Conservation (phyloP, 2,113 vertebrate species). For the Sapayoa aenigma region DNA sequence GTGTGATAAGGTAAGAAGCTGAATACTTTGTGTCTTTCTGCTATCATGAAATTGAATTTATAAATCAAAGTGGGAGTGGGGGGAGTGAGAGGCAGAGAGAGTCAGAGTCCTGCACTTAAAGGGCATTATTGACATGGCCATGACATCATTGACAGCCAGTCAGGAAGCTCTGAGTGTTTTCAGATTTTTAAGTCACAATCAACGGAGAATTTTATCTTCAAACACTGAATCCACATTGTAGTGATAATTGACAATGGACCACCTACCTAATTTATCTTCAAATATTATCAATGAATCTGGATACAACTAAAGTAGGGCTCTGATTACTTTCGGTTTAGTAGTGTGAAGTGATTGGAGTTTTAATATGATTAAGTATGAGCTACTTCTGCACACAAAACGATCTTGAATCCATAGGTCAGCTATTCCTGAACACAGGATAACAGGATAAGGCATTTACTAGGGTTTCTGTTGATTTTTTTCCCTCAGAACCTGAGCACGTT, state of each 20-base stretch:
- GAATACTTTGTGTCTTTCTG: slow-evolving; percentile 31
- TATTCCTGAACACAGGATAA: neutral
- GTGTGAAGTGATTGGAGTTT: neutral
- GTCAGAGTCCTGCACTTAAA: slow-evolving; percentile 12
- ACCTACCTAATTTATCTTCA: neutral
- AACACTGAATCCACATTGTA: neutral
- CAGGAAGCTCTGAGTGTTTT: neutral
- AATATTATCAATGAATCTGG: neutral
- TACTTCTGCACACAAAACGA: neutral
- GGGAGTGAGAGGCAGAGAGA: neutral
- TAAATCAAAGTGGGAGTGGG: neutral
- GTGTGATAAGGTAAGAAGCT: neutral
- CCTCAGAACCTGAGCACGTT: neutral
- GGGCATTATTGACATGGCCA: neutral
- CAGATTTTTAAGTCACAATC: slow-evolving; percentile 15
- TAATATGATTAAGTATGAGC: neutral
- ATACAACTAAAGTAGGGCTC: neutral
- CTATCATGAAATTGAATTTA: slow-evolving; percentile 39
- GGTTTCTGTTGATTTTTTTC: neutral
- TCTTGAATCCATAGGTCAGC: neutral
- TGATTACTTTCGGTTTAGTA: neutral
- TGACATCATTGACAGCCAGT: slow-evolving; percentile 8
- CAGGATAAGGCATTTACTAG: neutral
- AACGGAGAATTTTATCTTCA: neutral
- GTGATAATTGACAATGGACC: neutral